Conservation (phyloP, 2,888 invertebrate genomes). For the Salpingus planirostris region DNA sequence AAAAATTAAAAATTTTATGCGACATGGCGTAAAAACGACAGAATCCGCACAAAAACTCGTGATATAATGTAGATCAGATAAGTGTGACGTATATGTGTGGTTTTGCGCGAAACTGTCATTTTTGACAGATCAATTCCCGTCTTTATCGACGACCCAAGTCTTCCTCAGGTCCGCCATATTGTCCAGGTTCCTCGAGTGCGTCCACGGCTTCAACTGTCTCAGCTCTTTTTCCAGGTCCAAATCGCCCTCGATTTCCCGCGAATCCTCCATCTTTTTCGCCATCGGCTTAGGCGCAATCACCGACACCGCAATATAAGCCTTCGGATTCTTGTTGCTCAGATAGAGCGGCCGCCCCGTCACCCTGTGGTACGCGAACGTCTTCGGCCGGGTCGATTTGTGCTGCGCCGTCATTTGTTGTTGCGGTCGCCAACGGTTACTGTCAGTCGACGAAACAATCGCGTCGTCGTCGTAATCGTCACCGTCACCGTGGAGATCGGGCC, state of each 20-base stretch:
- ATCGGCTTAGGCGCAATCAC: conserved; percentile 37
- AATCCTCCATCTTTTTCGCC: conserved; percentile 3
- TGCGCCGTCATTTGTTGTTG: too few relatives aligned
- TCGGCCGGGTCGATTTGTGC: conserved; percentile 28
- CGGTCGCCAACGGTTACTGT: conserved; percentile 22
- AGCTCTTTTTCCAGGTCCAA: conserved; percentile 36
- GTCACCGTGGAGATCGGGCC: too few relatives aligned
- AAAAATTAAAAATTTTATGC: too few relatives aligned
- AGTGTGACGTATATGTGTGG: too few relatives aligned
- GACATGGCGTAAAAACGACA: too few relatives aligned
- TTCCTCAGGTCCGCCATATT: conserved; percentile 34
- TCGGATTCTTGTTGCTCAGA: conserved; percentile 35
- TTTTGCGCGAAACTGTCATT: too few relatives aligned
- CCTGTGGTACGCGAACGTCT: conserved; percentile 40
- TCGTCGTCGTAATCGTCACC: conserved; percentile 6
- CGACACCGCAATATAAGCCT: conserved; percentile 41
- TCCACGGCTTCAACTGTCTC: conserved; percentile 39
- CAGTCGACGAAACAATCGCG: too few relatives aligned
- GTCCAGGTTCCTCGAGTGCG: conserved; percentile 32
- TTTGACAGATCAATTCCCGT: too few relatives aligned
- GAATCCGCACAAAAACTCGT: too few relatives aligned
- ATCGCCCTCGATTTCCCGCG: conserved; percentile 20
- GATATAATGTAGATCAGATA: too few relatives aligned
- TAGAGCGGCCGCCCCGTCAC: conserved; percentile 37
- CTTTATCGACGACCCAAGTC: conserved; percentile 34